Conservation (phyloP, 2,888 invertebrate species). For the Ommatoiulus sabulosus region DNA sequence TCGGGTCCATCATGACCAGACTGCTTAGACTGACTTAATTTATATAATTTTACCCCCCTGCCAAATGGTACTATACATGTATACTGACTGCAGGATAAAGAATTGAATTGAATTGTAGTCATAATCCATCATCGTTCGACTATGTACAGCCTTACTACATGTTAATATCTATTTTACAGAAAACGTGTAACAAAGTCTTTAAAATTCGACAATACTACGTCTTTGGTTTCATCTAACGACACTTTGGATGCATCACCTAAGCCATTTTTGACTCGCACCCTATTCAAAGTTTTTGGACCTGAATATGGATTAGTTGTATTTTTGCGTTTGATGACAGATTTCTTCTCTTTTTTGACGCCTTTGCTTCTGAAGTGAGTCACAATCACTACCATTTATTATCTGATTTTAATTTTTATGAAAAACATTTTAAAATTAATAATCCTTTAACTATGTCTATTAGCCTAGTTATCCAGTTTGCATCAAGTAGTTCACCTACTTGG, state of each 20-base stretch:
- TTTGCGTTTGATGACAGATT: slow-evolving; percentile 29
- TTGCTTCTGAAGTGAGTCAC: slow-evolving; percentile 40
- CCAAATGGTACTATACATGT: no score
- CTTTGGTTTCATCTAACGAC: neutral
- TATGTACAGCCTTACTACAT: no score
- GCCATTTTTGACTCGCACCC: neutral
- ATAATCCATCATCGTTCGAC: no score
- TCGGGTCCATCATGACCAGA: no score
- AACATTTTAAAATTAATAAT: neutral
- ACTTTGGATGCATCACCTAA: neutral
- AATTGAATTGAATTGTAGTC: no score
- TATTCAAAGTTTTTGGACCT: slow-evolving; percentile 35
- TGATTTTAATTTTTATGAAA: neutral
- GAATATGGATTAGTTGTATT: slow-evolving; percentile 7
- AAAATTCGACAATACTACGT: neutral
- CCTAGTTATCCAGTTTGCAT: slow-evolving; percentile 46
- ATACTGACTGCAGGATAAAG: no score
- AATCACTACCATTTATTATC: neutral
- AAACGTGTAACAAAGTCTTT: neutral
- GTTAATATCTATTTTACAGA: neutral
- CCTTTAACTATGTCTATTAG: neutral
- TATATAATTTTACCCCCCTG: no score
- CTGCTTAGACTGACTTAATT: no score
- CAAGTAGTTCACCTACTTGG: slow-evolving; percentile 34
- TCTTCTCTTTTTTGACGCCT: slow-evolving; percentile 48